Conservation (phyloP, 1,140 invertebrate species). For the Pseudoatta argentina region DNA sequence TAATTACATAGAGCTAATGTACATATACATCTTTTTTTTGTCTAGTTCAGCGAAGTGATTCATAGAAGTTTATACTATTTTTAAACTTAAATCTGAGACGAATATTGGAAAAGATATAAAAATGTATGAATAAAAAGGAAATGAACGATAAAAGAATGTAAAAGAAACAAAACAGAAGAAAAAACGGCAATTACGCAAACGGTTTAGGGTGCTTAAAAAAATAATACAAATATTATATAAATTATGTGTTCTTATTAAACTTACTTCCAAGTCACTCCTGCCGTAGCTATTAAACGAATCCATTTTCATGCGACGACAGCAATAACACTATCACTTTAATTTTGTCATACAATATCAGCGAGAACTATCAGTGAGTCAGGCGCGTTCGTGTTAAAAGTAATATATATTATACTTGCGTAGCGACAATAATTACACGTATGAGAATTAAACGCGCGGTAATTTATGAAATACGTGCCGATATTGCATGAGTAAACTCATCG, state of each 20-base stretch:
- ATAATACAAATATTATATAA: too few species aligned
- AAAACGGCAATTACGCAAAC: neutral
- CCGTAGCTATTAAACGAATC: conserved; percentile 73
- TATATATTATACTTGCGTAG: neutral
- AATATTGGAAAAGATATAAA: neutral
- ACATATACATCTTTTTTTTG: neutral
- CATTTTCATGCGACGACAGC: conserved; percentile 59
- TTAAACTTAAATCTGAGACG: neutral
- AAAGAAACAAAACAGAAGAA: neutral
- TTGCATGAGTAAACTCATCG: neutral
- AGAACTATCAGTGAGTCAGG: neutral
- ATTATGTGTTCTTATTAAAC: conserved; percentile 29
- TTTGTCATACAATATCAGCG: conserved; percentile 20
- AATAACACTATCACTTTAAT: conserved; percentile 7
- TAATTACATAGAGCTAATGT: neutral
- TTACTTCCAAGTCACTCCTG: conserved; percentile 77
- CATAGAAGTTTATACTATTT: neutral
- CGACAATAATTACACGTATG: neutral
- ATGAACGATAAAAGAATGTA: too few species aligned
- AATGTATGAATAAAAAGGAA: neutral
- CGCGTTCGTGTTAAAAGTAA: neutral
- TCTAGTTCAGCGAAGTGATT: neutral
- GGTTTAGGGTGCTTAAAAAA: neutral
- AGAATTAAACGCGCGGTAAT: neutral
- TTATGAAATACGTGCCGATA: neutral